A percentile compares a stretch with the other conserved stretches of the same genome.
phyloP scores from a whole-genome alignment of 1,140 invertebrate genomes.

The Cotesia chilonis region DNA sequence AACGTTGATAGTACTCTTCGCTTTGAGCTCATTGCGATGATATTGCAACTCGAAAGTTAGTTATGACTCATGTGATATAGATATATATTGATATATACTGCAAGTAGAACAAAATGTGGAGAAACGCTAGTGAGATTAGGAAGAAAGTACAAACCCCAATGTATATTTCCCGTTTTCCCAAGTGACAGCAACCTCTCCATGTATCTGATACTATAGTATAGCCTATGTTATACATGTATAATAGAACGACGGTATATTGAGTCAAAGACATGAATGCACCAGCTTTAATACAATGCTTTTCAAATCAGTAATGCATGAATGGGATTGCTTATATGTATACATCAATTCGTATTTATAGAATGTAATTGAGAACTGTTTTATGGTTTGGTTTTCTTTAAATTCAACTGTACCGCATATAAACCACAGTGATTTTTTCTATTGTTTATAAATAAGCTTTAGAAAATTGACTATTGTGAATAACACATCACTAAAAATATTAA shows the following conservation, averaged over 20 bases:
- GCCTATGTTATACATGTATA: constrained; percentile 33
- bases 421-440: too few species aligned
- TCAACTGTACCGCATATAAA: too few species aligned
- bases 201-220: constrained; percentile 32
- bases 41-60: constrained; percentile 31
- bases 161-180: constrained; percentile 53
- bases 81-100: background rate
- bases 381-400: too few species aligned
- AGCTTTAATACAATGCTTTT: constrained; percentile 55
- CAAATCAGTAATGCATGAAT: constrained; percentile 58
- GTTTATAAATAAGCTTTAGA: too few species aligned
- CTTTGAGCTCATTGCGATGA: constrained; percentile 20
- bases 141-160: constrained; percentile 49
- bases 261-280: constrained; percentile 59
- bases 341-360: too few species aligned
- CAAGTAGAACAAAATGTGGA: background rate
- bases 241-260: constrained; percentile 42
- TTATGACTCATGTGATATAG: background rate
- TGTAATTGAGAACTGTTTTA: too few species aligned
- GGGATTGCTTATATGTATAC: background rate
- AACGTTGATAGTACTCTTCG: constrained; percentile 13
- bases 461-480: too few species aligned
- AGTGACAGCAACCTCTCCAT: constrained; percentile 45
- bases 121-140: constrained; percentile 7
- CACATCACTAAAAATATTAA: too few species aligned